These are phyloP conservation scores for Ochropacha duplaris DNA, from an alignment of 2,888 invertebrate genomes.

Conservation along the genomic window DNA sequence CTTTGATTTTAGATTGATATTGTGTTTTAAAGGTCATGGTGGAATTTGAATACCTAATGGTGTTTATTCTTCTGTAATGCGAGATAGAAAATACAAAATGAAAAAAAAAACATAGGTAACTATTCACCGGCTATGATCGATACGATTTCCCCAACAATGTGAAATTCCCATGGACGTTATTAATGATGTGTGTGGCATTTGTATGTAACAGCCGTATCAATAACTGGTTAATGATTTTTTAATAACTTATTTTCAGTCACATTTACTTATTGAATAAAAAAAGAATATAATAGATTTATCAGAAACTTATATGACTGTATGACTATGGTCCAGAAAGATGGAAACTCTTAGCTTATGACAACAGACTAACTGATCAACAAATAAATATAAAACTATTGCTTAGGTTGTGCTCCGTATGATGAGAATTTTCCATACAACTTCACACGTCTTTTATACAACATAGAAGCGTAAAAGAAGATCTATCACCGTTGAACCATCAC, in stretches of 20 bases:
- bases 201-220: too few relatives aligned
- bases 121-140: neutral
- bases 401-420: neutral
- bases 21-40: too few relatives aligned
- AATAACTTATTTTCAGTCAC: neutral
- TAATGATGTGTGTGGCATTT: neutral
- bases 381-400: neutral
- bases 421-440: neutral
- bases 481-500: conserved; percentile 10
- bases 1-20: too few relatives aligned
- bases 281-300: too few relatives aligned
- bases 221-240: too few relatives aligned
- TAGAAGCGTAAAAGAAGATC: neutral
- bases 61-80: too few relatives aligned
- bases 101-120: neutral
- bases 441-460: neutral
- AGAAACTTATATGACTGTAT: too few relatives aligned
- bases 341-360: too few relatives aligned
- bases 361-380: too few relatives aligned
- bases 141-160: neutral
- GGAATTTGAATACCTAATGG: too few relatives aligned
- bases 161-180: neutral
- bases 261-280: too few relatives aligned
- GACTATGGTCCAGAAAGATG: too few relatives aligned
- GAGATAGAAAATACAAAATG: neutral